A percentile compares a stretch with the other conserved stretches of the same genome.
These are phyloP conservation scores for Eudemis profundana DNA, from an alignment of 2,888 invertebrate species.

Conservation along the genomic window DNA sequence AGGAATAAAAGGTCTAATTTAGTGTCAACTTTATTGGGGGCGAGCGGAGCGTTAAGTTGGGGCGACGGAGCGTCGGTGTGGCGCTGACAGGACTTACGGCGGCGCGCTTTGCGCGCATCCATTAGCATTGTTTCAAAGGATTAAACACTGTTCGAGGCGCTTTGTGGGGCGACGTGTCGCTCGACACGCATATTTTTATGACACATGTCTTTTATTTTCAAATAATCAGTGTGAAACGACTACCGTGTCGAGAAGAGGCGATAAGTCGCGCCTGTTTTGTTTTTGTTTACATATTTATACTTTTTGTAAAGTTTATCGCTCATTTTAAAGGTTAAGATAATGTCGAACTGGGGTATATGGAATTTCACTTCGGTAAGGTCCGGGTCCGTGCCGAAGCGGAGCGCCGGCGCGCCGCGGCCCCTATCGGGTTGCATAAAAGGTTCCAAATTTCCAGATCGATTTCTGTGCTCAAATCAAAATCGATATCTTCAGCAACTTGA, in stretches of 20 bases:
- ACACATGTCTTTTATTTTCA: constrained; percentile 75
- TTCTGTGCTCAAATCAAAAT: constrained; percentile 76
- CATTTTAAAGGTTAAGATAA: constrained; percentile 42
- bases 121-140: constrained; percentile 85
- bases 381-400: constrained; percentile 60
- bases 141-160: constrained; percentile 75
- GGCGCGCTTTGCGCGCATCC: constrained; percentile 78
- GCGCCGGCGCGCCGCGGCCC: constrained; percentile 63
- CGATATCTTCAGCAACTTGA: constrained; percentile 76
- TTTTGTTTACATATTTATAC: constrained; percentile 50
- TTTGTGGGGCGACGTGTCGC: constrained; percentile 68
- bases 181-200: constrained; percentile 80
- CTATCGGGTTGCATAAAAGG: constrained; percentile 80
- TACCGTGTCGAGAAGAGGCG: constrained; percentile 70
- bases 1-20: constrained; percentile 79
- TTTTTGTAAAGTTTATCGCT: constrained; percentile 41
- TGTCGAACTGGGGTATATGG: constrained; percentile 44
- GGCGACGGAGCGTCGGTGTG: constrained; percentile 59
- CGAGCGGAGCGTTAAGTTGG: constrained; percentile 82
- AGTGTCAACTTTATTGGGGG: constrained; percentile 83
- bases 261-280: constrained; percentile 59
- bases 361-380: constrained; percentile 60
- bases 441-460: constrained; percentile 70
- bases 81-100: constrained; percentile 79
- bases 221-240: constrained; percentile 78